Base-by-base conservation (phyloP, 2,797 vertebrate species). In the Scolopax bukidnonensis region DNA sequence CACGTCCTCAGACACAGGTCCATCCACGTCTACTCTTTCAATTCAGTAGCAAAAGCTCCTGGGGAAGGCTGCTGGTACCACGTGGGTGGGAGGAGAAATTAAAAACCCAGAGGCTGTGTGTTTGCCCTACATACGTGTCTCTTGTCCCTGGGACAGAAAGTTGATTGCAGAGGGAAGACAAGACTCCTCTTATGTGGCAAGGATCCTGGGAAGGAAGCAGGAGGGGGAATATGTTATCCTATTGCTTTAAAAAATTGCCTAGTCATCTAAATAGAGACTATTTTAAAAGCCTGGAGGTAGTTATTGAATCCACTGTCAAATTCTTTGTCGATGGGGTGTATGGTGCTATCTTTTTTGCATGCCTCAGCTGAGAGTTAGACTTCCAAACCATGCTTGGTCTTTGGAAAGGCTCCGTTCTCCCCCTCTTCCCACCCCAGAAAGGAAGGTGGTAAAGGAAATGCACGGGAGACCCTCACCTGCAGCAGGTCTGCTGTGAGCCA, bases 71-170 rank as follows among this genome's bases (percentile, higher is more conserved):
- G 43, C 38, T 76, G 54, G 11, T 74, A 30, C 45, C 27, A 12
- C 0, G 0, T 18, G 14, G 16, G 4, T 6, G 3, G 45, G 15
- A 82, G 27, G 16, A 67, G 13, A 33, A 20, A 30, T 14, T 51
- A 48, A 60, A n/a, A 64, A 56, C 32, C 59, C 13, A 87, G 28
- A 14, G 12, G 7, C 6, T 32, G 1, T 56, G 18, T 17, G 32
- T 69, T 76, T 82, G 23, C 10, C 25, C 10, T 38, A 12, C 25
- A 21, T 20, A 41, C 0, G 1, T 5, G 3, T 41, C 43, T 70
- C 51, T 36, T 36, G n/a, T 76, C n/a, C 51, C 27, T 33, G 11
- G 27, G 63, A 19, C 10, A 79, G 53, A 56, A 73, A 60, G 25
- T 9, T 45, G 13, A 59, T 54, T 47, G 20, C 40, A 67, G 65